Percentiles rank a stretch among this genome's conserved stretches.
phyloP scores from a whole-genome alignment of 1,140 invertebrate genomes.

The Drosophila erecta region DNA sequence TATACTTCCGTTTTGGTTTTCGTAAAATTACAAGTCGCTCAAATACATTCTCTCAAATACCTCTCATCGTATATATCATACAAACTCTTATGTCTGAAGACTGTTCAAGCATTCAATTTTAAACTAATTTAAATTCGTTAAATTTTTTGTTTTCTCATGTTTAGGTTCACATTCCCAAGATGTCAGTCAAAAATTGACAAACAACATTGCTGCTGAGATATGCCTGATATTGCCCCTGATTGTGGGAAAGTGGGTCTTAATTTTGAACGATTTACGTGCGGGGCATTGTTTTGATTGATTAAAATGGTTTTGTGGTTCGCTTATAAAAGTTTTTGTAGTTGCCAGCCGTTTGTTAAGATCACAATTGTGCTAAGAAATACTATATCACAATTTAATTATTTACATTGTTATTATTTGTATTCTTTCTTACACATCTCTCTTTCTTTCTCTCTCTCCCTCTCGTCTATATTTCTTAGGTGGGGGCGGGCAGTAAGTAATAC shows the following conservation, averaged over 20 bases:
- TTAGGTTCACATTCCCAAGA: slow-evolving; percentile 11
- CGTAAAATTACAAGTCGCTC: slow-evolving; percentile 39
- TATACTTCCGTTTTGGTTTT: slow-evolving; percentile 32
- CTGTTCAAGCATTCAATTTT: slow-evolving; percentile 46
- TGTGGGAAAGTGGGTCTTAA: slow-evolving; percentile 9
- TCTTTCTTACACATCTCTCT: slow-evolving; percentile 46
- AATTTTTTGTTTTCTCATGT: slow-evolving; percentile 43
- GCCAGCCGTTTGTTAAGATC: slow-evolving; percentile 78
- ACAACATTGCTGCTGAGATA: slow-evolving; percentile 45
- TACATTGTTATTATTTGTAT: slow-evolving; percentile 77
- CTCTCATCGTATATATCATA: slow-evolving; percentile 17
- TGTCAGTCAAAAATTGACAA: slow-evolving; percentile 33
- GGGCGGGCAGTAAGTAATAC: slow-evolving; percentile 55
- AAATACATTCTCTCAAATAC: slow-evolving; percentile 19
- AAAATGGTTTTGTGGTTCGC: slow-evolving; percentile 43
- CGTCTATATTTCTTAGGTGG: slow-evolving; percentile 53
- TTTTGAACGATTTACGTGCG: slow-evolving; percentile 17
- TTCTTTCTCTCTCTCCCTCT: neutral
- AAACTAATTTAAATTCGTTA: slow-evolving; percentile 76
- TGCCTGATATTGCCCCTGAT: slow-evolving; percentile 55
- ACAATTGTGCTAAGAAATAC: slow-evolving; percentile 83
- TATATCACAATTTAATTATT: slow-evolving; percentile 83
- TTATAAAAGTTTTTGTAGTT: slow-evolving; percentile 72
- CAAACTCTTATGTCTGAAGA: slow-evolving; percentile 21
- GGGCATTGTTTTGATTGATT: slow-evolving; percentile 50